These are phyloP conservation scores for Notamacropus eugenii DNA, from an alignment of 2,797 vertebrate species.

Conservation along the genomic window DNA sequence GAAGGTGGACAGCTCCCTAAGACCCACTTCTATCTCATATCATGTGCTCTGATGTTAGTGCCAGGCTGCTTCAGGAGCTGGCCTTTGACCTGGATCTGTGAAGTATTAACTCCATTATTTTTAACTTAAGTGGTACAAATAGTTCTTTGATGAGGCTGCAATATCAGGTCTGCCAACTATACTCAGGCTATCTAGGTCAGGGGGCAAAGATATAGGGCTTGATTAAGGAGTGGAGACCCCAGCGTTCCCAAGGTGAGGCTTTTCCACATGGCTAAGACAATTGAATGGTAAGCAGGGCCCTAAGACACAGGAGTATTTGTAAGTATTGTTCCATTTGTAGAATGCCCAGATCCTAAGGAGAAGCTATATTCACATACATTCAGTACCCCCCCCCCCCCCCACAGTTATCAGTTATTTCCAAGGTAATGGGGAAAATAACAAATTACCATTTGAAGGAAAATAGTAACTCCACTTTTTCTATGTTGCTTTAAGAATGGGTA, in stretches of 20 bases:
- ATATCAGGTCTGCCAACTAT: neutral
- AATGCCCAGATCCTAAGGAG: neutral
- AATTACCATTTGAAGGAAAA: neutral
- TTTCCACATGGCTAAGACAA: neutral
- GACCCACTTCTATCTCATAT: neutral
- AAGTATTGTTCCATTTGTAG: neutral
- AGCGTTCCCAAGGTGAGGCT: neutral
- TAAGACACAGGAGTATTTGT: neutral
- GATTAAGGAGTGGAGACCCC: neutral
- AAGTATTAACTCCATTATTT: neutral
- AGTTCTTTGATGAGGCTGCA: neutral
- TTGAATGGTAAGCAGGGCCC: neutral
- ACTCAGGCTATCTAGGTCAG: neutral
- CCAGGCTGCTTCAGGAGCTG: neutral
- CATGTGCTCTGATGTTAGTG: neutral
- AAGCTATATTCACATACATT: neutral
- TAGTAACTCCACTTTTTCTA: neutral
- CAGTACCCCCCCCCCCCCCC: neutral
- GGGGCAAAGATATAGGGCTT: neutral
- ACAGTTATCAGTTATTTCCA: neutral
- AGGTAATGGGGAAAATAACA: neutral
- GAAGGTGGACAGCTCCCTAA: neutral
- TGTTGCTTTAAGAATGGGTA: neutral
- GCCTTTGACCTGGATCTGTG: neutral
- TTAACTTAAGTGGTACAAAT: neutral